A percentile compares a stretch with the other conserved stretches of the same genome.
phyloP scores from a whole-genome alignment of 2,797 vertebrate species.

The Cygnus olor region DNA sequence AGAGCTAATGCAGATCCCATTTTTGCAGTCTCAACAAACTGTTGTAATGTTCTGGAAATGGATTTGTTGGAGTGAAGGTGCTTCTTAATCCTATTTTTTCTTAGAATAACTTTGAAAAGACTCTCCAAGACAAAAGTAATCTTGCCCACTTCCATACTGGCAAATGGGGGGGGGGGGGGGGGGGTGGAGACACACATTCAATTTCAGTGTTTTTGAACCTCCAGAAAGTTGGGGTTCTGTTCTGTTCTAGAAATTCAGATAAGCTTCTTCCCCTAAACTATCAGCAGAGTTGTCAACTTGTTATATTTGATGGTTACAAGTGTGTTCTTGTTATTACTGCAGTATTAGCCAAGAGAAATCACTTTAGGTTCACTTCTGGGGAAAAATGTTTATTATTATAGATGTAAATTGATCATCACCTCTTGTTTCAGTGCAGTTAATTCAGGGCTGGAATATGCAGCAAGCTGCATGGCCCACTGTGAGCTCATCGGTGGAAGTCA shows the following conservation, averaged over 20 bases:
- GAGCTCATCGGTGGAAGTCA: not conserved
- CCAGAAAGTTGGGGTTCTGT: not conserved
- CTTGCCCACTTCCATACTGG: not conserved
- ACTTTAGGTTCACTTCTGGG: not conserved
- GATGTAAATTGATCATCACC: not conserved
- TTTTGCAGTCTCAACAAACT: not conserved
- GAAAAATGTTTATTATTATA: fast-evolving
- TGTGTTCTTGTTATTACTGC: not conserved
- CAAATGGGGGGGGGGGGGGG: not conserved
- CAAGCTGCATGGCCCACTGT: fast-evolving
- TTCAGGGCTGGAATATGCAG: not conserved
- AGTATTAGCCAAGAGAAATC: not conserved
- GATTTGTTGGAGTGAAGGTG: not conserved
- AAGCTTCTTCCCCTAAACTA: too few species aligned
- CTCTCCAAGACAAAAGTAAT: conserved; percentile 12
- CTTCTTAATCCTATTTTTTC: not conserved
- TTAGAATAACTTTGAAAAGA: not conserved
- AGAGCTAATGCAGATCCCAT: not conserved
- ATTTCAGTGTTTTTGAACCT: not conserved
- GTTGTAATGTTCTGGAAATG: not conserved
- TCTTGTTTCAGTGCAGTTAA: not conserved
- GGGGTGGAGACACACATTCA: not conserved
- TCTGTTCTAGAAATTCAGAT: not conserved
- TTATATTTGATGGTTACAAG: not conserved
- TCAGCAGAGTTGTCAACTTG: too few species aligned